Evolutionary conservation across 1,140 invertebrate genomes (phyloP), one percentile per base, ranked within the genome.

Genomic region (Eriosoma lanigerum): DNA sequence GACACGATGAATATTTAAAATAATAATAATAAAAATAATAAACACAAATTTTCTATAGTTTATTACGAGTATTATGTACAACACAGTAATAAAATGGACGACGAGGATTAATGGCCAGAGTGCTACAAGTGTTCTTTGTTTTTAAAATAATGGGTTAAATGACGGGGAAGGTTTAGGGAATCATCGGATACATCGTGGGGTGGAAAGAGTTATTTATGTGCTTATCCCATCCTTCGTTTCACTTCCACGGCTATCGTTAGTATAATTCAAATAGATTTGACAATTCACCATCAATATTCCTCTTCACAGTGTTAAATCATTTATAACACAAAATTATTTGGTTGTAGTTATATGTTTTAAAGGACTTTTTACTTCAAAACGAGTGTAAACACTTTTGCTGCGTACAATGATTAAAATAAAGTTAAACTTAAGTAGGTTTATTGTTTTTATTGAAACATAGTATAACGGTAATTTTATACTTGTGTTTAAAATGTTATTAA

Each of bases 191-290:
- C 17, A 13, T 24, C 48, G 24, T 15, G 12, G 54, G 19, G 60
- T 32, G 32, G 60, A 13, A 38, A 32, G 29, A 52, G 32, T 73
- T 73, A 73, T 73, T 73, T 73, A 73, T 73, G 48, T 38, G n/a
- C 48, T 32, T 29, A 24, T 19, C 70, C 10, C 44, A 26, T 32
- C 44, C 68, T 24, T 19, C 32, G n/a, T 38, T 38, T 38, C 38
- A 8, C 13, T 21, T 3, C 38, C 38, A 17, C n/a, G 17, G 29
- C 26, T 19, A 8, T 52, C 52, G 46, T 54, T 73, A 73, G 70
- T 56, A n/a, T n/a, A 21, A 73, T 73, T 73, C 70, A 73, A 73
- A 73, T 73, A 52, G 13, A 52, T 73, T 52, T 73, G 70, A 52
- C 70, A 73, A 73, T 73, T 9, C 70, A 10, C 70, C 52, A 54